Conservation (phyloP, 1,140 invertebrate species). For the Stenopsyche tienmushanensis region DNA sequence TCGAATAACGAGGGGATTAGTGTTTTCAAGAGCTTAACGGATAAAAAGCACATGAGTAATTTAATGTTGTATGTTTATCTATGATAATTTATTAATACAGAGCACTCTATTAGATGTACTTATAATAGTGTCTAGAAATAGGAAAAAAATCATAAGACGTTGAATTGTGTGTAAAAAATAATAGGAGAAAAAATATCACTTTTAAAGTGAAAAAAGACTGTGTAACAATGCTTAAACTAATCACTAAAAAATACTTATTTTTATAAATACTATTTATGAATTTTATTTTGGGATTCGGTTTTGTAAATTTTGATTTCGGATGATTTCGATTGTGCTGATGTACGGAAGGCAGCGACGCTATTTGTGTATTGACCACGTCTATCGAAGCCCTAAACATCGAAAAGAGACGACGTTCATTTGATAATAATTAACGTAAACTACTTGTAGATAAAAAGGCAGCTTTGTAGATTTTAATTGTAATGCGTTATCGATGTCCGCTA, state of each 20-base stretch:
- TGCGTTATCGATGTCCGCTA: too few relatives aligned
- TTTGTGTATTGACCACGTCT: too few relatives aligned
- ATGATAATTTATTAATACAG: constrained; percentile 12
- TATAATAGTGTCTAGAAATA: neutral
- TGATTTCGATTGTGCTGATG: too few relatives aligned
- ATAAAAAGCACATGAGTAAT: neutral
- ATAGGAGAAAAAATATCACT: constrained; percentile 1
- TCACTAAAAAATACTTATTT: constrained; percentile 19
- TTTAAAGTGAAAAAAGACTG: constrained; percentile 21
- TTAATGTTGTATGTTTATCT: constrained; percentile 10
- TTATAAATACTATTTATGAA: too few relatives aligned
- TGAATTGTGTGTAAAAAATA: neutral
- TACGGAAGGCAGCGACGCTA: too few relatives aligned
- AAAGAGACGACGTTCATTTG: too few relatives aligned
- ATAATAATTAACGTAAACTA: too few relatives aligned
- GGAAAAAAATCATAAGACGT: neutral
- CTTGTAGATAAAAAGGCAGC: too few relatives aligned
- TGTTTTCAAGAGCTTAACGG: constrained; percentile 13
- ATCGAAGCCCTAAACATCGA: too few relatives aligned
- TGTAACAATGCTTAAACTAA: constrained; percentile 5
- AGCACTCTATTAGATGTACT: constrained; percentile 13
- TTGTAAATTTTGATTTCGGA: too few relatives aligned
- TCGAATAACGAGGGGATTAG: neutral
- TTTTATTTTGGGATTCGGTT: too few relatives aligned
- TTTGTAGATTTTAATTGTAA: too few relatives aligned